Evolutionary conservation across 92 coral and sea anemone species (phyloP), one percentile per base, ranked within the genome.

Genomic region (Bergia sp.): DNA sequence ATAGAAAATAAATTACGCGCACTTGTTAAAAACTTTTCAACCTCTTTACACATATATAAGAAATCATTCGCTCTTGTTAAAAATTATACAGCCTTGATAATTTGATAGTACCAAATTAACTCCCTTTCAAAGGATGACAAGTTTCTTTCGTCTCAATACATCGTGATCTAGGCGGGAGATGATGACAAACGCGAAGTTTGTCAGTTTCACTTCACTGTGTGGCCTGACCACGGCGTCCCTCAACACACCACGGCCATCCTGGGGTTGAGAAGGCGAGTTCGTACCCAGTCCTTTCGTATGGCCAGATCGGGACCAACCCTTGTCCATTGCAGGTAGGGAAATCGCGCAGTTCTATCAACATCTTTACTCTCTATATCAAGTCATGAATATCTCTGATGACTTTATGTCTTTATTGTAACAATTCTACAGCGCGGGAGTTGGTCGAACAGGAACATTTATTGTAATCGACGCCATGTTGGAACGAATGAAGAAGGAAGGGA

Each of bases 221-320:
- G 99, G 99, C 99, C 99, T 0, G 99, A 96, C 64, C 93, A 93
- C 72, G 99, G 96, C 18, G 98, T 95, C 11, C 99, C 99, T 44
- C 93, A 91, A 43, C 96, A 90, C 76, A 92, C 98, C 42, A 90
- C 96, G 1, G 94, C 98, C 5, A 91, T 95, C 41, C 91, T 95
- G 74, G 95, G 92, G 4, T 82, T 95, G 38, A 87, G 94, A 69
- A 80, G 89, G 43, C 90, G 92, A 88, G 91, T 91, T 77, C 89
- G 90, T 64, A 55, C 92, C 44, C 88, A 87, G 39, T 85, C 89
- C 49, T 53, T 55, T 72, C 83, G 76, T 7, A 61, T 61, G 69
- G 69, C 72, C 69, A 16, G 69, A 21, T 65, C 71, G 18, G 90
- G 85, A 0, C 98, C 98, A 6, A 85, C 90, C 50, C 89, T 95